phyloP scores from a whole-genome alignment of 2,888 invertebrate species.

The Zootermopsis nevadensis region DNA sequence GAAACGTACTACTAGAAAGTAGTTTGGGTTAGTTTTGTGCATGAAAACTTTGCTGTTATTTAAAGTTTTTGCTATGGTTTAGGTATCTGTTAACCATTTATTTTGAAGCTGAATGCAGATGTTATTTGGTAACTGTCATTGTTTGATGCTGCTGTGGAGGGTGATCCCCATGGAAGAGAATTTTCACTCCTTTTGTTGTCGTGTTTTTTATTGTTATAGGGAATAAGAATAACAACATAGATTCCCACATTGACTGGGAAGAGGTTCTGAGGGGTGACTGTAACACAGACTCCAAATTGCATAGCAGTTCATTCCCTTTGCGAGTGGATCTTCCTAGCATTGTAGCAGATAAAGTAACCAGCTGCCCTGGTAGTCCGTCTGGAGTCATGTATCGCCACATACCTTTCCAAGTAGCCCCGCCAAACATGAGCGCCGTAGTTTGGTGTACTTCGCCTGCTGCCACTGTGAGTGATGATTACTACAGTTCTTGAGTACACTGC shows the following conservation, averaged over 20 bases:
- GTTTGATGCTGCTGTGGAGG: no score
- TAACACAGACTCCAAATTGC: constrained; percentile 47
- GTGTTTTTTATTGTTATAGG: not conserved
- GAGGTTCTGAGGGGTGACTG: constrained; percentile 33
- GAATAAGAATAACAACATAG: not conserved
- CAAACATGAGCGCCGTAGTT: constrained; percentile 64
- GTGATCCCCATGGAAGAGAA: no score
- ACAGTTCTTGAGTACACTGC: no score
- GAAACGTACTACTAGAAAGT: no score
- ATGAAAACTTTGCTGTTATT: no score
- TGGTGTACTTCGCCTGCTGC: constrained; percentile 61
- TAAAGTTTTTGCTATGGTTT: no score
- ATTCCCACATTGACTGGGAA: constrained; percentile 48
- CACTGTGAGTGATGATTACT: constrained; percentile 57
- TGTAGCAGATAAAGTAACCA: constrained; percentile 57
- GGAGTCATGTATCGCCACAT: constrained; percentile 62
- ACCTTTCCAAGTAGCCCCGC: constrained; percentile 62
- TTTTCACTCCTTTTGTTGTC: no score
- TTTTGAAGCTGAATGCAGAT: no score
- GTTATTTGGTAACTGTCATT: no score
- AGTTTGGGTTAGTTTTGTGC: no score
- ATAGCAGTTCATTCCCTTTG: constrained; percentile 58
- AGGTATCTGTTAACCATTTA: no score
- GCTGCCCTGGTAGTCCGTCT: constrained; percentile 31
- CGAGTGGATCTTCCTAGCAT: constrained; percentile 63